These are phyloP conservation scores for Dysmachus trigonus DNA, from an alignment of 2,888 invertebrate genomes.

Conservation along the genomic window DNA sequence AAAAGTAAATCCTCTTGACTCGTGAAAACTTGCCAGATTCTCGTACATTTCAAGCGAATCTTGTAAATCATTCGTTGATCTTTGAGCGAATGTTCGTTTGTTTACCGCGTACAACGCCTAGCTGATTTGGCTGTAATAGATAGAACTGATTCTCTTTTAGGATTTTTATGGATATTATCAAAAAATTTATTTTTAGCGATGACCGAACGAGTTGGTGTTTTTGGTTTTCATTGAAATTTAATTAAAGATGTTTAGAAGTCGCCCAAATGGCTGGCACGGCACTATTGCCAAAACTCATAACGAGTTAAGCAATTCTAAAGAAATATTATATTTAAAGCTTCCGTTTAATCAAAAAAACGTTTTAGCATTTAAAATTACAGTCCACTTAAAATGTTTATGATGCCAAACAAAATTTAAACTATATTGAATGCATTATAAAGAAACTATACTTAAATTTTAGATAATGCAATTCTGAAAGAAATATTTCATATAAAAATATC, in stretches of 20 bases:
- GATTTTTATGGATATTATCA: slow-evolving; percentile 10
- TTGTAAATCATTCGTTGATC: not conserved
- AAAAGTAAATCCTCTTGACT: slow-evolving; percentile 6
- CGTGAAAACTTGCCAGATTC: slow-evolving; percentile 17
- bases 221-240: not conserved
- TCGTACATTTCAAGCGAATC: slow-evolving; percentile 14
- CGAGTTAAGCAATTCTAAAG: not conserved
- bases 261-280: not conserved
- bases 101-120: not conserved
- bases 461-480: too few relatives aligned
- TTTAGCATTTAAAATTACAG: not conserved
- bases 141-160: not conserved
- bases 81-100: not conserved
- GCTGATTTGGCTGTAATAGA: not conserved
- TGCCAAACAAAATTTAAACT: not conserved
- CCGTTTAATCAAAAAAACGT: not conserved
- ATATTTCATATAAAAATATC: too few relatives aligned
- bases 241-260: not conserved
- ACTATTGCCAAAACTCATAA: not conserved
- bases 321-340: not conserved
- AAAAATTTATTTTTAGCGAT: slow-evolving; percentile 4
- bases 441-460: too few relatives aligned
- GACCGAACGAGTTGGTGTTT: not conserved
- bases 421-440: not conserved
- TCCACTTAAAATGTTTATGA: not conserved